Percentiles rank a stretch among this genome's conserved stretches.
Conservation (phyloP, 2,797 vertebrate species). For the Sebastes cheni region DNA sequence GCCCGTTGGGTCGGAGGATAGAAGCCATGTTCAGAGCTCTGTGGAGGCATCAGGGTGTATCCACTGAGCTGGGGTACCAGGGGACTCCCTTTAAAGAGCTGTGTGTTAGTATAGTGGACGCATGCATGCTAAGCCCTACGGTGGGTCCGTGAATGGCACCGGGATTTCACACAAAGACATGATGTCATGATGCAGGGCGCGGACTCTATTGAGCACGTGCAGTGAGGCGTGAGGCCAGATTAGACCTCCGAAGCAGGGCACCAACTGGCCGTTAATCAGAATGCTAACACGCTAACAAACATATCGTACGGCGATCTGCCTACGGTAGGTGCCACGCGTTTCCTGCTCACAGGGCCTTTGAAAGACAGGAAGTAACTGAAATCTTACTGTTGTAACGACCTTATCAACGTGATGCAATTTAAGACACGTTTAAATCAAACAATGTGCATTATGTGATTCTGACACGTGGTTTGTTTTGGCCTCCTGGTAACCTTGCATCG, state of each 20-base stretch:
- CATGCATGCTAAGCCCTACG: constrained; percentile 78
- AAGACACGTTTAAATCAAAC: constrained; percentile 30
- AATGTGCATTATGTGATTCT: constrained; percentile 37
- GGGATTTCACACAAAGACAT: constrained; percentile 93
- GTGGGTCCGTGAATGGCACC: constrained; percentile 82
- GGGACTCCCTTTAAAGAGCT: constrained; percentile 79
- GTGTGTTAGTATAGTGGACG: constrained; percentile 80
- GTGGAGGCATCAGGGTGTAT: constrained; percentile 65
- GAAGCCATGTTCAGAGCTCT: constrained; percentile 62
- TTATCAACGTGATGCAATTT: constrained; percentile 34
- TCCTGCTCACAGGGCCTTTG: constrained; percentile 74
- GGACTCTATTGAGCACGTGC: constrained; percentile 86
- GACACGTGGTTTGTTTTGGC: constrained; percentile 45
- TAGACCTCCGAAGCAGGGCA: constrained; percentile 86
- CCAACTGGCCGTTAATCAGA: constrained; percentile 82
- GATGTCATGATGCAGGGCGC: constrained; percentile 90
- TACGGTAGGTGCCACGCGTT: constrained; percentile 64
- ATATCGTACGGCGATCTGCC: constrained; percentile 90
- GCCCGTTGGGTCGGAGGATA: constrained; percentile 22
- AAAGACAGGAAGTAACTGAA: constrained; percentile 62
- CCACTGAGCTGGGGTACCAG: constrained; percentile 63
- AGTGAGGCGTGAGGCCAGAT: constrained; percentile 89
- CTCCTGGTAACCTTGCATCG: constrained; percentile 19
- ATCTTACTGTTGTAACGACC: constrained; percentile 42
- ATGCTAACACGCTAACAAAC: constrained; percentile 88